Evolutionary conservation across 2,113 vertebrate genomes (phyloP).

Genomic region (Myiopsitta monachus): DNA sequence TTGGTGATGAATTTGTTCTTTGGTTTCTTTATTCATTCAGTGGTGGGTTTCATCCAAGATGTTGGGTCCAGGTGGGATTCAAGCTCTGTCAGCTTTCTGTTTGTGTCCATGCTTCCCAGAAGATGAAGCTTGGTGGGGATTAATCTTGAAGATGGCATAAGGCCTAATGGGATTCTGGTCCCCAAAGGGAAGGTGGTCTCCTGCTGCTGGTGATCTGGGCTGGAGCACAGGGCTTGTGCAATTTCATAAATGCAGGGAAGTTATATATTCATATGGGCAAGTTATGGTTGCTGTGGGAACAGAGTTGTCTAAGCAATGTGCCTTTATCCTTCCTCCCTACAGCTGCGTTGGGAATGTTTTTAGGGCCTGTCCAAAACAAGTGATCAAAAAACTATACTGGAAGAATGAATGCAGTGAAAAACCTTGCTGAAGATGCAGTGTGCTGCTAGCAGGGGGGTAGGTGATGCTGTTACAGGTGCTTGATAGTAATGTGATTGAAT

Average conservation of each 20-base stretch:
- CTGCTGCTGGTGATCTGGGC: neutral
- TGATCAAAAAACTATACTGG: neutral
- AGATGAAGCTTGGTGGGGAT: neutral
- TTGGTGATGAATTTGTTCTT: neutral
- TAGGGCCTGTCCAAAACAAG: neutral
- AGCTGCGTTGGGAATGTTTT: neutral
- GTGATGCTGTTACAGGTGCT: neutral
- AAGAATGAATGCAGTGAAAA: neutral
- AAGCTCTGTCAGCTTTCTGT: neutral
- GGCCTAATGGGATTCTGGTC: neutral
- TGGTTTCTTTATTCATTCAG: neutral
- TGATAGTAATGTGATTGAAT: neutral
- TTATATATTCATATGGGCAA: constrained; percentile 37
- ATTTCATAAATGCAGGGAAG: neutral
- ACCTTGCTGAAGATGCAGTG: accelerated
- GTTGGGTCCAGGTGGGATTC: neutral
- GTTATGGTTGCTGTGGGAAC: constrained; percentile 70
- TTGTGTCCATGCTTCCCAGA: neutral
- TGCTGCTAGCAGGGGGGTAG: neutral
- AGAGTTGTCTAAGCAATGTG: constrained; percentile 30
- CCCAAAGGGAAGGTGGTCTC: neutral
- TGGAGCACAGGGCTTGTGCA: neutral
- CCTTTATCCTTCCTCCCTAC: constrained; percentile 5
- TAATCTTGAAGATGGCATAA: neutral
- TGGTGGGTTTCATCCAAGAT: neutral